Conservation (phyloP, 2,888 invertebrate species). For the Syrphus vitripennis region DNA sequence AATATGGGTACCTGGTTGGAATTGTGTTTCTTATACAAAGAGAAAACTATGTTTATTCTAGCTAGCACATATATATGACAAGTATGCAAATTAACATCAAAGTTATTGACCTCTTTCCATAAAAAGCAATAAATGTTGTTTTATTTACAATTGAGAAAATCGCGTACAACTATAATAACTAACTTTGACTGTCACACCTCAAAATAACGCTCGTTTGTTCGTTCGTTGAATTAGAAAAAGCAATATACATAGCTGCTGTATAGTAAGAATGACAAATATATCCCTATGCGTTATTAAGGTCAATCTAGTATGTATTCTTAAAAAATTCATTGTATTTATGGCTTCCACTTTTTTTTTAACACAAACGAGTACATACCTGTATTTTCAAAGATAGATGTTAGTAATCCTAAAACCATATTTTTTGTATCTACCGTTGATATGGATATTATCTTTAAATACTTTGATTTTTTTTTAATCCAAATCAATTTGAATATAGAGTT, state of each 20-base stretch:
- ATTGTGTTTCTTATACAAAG: neutral
- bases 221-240: neutral
- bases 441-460: neutral
- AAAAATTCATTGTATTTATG: slow-evolving; percentile 29
- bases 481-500: neutral
- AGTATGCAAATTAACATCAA: slow-evolving; percentile 42
- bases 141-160: slow-evolving; percentile 11
- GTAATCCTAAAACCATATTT: neutral
- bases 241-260: neutral
- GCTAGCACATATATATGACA: neutral
- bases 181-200: slow-evolving; percentile 3
- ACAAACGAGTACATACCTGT: neutral
- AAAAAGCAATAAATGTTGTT: neutral
- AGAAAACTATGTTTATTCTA: slow-evolving; percentile 1
- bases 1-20: neutral
- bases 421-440: neutral
- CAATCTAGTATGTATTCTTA: neutral
- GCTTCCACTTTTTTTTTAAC: slow-evolving; percentile 15
- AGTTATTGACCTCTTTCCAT: slow-evolving; percentile 53
- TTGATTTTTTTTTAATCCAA: neutral
- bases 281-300: slow-evolving; percentile 21
- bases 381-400: neutral
- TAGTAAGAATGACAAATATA: neutral
- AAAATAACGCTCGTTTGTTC: neutral
- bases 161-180: neutral